Base-by-base conservation (phyloP, 1,140 invertebrate species). In the Hylaeus volcanicus region DNA sequence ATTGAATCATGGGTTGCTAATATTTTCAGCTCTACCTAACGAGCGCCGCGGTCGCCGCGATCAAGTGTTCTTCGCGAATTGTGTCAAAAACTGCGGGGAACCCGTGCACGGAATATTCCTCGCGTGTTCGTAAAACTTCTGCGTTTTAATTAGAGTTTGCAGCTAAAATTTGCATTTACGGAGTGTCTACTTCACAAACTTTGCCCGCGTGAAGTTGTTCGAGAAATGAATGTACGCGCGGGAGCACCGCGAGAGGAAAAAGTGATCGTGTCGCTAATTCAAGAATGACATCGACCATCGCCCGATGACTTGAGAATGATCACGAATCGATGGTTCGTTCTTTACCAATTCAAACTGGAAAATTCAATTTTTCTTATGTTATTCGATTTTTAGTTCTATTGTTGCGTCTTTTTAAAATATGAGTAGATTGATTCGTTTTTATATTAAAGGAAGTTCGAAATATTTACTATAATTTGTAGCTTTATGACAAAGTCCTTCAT, bases 81-180 rank as follows among this genome's bases (percentile, higher is more conserved):
- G 41, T 48, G 41, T 61, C 14, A 58, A 66, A 66, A 66, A 37
- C 14, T 26, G 61, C 15, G 39, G 12, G 8, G n/a, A 60, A 60
- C 58, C 58, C 8, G 2, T 26, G 26, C 1, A 2, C n/a, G 37
- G 41, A 41, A 58, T 68, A 68, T 68, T 68, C 51, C 41, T 58
- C 53, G 64, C 64, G n/a, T 58, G 74, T 53, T 12, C 41, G 41
- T 43, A 26, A 68, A 76, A 68, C 74, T 68, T 76, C 14, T 65
- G 64, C 53, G 53, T 68, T 68, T 76, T 76, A 68, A 76, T 76
- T 76, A 68, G 61, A 65, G 53, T 41, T 76, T 56, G 64, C 74
- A 60, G n/a, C 61, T 11, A 55, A 66, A 55, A 53, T 60, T 75
- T 66, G 63, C 73, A 56, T 43, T n/a, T 9, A 53, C 14, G 61